Conservation (phyloP, 1,140 invertebrate species). For the Choristoneura fumiferana region DNA sequence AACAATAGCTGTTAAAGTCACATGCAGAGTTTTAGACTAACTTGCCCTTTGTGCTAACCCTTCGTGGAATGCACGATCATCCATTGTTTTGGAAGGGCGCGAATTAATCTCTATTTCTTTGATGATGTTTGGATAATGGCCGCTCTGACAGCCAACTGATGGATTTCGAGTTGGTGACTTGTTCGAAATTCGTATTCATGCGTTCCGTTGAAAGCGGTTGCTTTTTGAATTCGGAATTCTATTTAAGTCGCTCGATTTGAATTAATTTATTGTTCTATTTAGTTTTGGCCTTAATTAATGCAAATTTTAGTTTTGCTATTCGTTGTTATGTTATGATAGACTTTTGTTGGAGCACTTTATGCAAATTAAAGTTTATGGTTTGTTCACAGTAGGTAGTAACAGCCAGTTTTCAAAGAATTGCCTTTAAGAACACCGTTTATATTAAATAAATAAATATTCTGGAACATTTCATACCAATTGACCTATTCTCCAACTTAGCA, state of each 20-base stretch:
- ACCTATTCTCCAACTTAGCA: no score
- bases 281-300: no score
- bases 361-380: no score
- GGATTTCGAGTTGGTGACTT: constrained; percentile 63
- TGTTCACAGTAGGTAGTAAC: no score
- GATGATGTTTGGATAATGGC: constrained; percentile 62
- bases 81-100: constrained; percentile 61
- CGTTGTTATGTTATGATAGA: no score
- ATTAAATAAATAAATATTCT: no score
- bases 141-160: constrained; percentile 52
- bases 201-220: constrained; percentile 23
- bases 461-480: no score
- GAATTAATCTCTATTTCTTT: constrained; percentile 75
- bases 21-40: constrained; percentile 74
- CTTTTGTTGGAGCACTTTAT: no score
- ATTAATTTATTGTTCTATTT: constrained; percentile 14
- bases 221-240: constrained; percentile 30
- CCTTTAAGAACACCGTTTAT: no score
- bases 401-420: no score
- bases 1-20: constrained; percentile 67
- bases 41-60: constrained; percentile 50
- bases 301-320: no score
- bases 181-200: constrained; percentile 13
- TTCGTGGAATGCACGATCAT: constrained; percentile 49
- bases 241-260: background rate